These are phyloP conservation scores for Eptatretus atami DNA, from an alignment of 2,797 vertebrate species.

Conservation along the genomic window DNA sequence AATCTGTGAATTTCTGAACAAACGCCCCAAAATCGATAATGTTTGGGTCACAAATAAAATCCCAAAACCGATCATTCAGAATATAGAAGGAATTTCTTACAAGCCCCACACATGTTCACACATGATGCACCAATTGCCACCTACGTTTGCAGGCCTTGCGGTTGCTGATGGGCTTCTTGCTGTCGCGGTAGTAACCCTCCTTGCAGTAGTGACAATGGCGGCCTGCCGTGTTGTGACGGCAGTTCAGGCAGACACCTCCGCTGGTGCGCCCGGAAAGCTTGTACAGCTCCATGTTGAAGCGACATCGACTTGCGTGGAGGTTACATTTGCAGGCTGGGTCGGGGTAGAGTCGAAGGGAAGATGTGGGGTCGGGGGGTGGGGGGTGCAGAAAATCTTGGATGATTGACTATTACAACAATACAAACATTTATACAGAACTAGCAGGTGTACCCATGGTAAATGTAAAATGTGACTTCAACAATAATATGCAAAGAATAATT, in stretches of 20 bases:
- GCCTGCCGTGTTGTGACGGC: slow-evolving; percentile 69
- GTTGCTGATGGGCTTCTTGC: slow-evolving; percentile 65
- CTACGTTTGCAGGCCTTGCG: slow-evolving; percentile 84
- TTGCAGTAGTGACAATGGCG: slow-evolving; percentile 90
- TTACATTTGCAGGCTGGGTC: slow-evolving; percentile 62
- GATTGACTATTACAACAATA: too few relatives aligned
- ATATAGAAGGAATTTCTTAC: too few relatives aligned
- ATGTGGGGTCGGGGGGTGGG: neutral
- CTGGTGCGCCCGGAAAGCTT: slow-evolving; percentile 71
- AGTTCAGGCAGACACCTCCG: slow-evolving; percentile 71
- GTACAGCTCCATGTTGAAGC: slow-evolving; percentile 92
- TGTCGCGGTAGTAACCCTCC: slow-evolving; percentile 74
- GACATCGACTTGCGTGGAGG: slow-evolving; percentile 60
- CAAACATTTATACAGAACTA: too few relatives aligned
- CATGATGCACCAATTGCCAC: slow-evolving; percentile 11
- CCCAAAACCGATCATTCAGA: too few relatives aligned
- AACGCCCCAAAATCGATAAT: too few relatives aligned
- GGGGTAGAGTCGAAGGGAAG: slow-evolving; percentile 5
- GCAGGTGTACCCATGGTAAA: too few relatives aligned
- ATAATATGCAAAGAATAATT: too few relatives aligned
- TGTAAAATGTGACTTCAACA: too few relatives aligned
- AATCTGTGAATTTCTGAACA: too few relatives aligned
- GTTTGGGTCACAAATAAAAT: too few relatives aligned
- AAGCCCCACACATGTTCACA: too few relatives aligned
- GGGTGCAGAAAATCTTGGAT: too few relatives aligned